Percentiles rank a stretch among this genome's conserved stretches.
Conservation (phyloP, 2,797 vertebrate genomes). For the Lagorchestes hirsutus region DNA sequence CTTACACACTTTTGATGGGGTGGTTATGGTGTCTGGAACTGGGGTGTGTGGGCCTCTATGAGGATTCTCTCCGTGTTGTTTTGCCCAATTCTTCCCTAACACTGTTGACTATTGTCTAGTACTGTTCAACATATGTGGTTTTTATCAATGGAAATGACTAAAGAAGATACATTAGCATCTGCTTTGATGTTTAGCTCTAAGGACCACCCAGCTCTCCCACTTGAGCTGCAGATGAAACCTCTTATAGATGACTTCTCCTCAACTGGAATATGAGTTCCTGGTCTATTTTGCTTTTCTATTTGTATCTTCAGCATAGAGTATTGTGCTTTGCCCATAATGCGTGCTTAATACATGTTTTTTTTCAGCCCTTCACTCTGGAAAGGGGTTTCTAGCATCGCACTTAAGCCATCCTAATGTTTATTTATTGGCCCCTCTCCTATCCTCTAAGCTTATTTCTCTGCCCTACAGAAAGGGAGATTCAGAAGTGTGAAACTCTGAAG, state of each 20-base stretch:
- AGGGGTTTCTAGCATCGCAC: background rate
- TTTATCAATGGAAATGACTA: background rate
- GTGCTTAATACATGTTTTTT: background rate
- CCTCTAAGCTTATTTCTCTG: background rate
- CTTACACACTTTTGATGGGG: background rate
- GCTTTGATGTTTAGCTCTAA: background rate
- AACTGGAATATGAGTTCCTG: background rate
- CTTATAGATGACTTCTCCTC: background rate
- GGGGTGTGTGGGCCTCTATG: background rate
- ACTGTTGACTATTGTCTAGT: constrained; percentile 10
- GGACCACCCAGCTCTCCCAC: background rate
- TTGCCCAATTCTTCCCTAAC: background rate
- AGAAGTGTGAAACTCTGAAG: background rate
- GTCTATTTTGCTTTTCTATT: background rate
- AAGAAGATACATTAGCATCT: background rate
- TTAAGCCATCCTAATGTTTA: background rate
- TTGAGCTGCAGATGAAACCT: background rate
- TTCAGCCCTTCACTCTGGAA: background rate
- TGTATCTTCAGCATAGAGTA: background rate
- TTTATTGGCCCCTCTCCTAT: background rate
- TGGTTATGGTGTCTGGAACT: background rate
- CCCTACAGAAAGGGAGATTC: background rate
- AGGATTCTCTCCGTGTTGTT: constrained; percentile 33
- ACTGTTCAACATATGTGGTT: background rate
- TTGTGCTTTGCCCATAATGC: no score